These are phyloP conservation scores for Delichon dasypus DNA, from an alignment of 2,797 vertebrate species.

Conservation along the genomic window DNA sequence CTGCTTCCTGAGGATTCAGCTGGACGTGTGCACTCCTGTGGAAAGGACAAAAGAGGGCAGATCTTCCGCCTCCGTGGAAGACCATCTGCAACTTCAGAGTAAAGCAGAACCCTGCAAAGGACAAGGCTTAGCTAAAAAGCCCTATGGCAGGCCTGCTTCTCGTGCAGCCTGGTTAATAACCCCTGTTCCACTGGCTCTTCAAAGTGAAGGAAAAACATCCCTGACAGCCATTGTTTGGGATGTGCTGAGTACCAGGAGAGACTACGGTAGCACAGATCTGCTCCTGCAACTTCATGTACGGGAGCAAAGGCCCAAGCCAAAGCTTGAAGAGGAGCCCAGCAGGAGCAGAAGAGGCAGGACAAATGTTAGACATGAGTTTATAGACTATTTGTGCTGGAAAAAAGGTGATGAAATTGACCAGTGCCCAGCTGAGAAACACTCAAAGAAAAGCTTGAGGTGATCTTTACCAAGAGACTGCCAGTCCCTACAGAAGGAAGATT, in stretches of 20 bases:
- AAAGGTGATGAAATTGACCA: background rate
- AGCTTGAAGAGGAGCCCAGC: background rate
- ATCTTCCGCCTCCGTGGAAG: background rate
- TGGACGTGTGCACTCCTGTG: background rate
- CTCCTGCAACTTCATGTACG: background rate
- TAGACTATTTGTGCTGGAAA: background rate
- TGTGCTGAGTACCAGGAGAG: background rate
- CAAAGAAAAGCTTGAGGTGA: background rate
- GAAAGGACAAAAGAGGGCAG: background rate
- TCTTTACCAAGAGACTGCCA: background rate
- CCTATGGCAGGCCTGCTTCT: background rate
- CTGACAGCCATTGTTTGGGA: rapidly evolving
- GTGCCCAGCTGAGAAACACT: background rate
- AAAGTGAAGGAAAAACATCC: background rate
- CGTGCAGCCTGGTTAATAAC: background rate
- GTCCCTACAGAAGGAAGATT: background rate
- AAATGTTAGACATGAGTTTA: background rate
- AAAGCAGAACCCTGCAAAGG: background rate
- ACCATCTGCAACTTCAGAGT: background rate
- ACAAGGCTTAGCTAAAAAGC: background rate
- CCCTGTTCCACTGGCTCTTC: background rate
- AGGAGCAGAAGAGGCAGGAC: background rate
- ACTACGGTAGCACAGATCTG: background rate
- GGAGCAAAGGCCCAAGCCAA: background rate
- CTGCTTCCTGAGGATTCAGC: background rate